phyloP scores from a whole-genome alignment of 2,113 vertebrate genomes.

The Dasyornis broadbenti region DNA sequence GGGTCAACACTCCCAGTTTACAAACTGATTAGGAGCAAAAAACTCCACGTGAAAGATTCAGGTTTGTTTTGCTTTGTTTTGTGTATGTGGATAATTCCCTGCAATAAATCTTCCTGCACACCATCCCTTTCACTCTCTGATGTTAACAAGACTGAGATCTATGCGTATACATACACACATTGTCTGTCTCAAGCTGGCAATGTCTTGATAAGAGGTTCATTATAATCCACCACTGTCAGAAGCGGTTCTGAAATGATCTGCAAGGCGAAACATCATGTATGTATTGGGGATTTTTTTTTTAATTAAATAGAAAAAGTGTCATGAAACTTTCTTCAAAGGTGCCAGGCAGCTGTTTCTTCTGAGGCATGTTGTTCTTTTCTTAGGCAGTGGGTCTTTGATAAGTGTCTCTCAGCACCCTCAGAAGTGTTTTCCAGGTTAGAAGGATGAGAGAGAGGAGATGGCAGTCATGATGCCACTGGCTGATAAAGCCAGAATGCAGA shows the following conservation, averaged over 20 bases:
- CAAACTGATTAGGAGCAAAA: background rate
- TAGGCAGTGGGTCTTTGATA: slow-evolving; percentile 41
- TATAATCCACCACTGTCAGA: slow-evolving; percentile 49
- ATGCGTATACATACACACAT: background rate
- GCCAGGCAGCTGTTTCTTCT: slow-evolving; percentile 35
- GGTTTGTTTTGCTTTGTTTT: slow-evolving; percentile 29
- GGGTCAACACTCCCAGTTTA: background rate
- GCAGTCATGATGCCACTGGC: slow-evolving; percentile 34
- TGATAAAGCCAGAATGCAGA: slow-evolving; percentile 57
- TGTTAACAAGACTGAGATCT: slow-evolving; percentile 47
- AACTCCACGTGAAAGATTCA: background rate
- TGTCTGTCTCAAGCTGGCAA: slow-evolving; percentile 32
- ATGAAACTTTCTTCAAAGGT: slow-evolving; percentile 59
- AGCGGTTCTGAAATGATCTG: slow-evolving; percentile 11
- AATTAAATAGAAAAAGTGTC: slow-evolving; percentile 52
- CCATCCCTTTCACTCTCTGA: background rate
- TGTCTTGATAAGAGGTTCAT: slow-evolving; percentile 51
- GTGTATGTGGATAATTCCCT: background rate
- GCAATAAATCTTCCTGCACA: background rate
- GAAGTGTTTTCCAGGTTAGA: slow-evolving; percentile 52
- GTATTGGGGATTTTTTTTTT: slow-evolving; percentile 15
- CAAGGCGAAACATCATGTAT: slow-evolving; percentile 15
- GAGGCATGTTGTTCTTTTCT: slow-evolving; percentile 11
- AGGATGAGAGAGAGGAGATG: slow-evolving; percentile 28
- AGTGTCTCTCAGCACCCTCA: slow-evolving; percentile 9